Base-by-base conservation (phyloP, 2,113 vertebrate species). In the Meles meles region DNA sequence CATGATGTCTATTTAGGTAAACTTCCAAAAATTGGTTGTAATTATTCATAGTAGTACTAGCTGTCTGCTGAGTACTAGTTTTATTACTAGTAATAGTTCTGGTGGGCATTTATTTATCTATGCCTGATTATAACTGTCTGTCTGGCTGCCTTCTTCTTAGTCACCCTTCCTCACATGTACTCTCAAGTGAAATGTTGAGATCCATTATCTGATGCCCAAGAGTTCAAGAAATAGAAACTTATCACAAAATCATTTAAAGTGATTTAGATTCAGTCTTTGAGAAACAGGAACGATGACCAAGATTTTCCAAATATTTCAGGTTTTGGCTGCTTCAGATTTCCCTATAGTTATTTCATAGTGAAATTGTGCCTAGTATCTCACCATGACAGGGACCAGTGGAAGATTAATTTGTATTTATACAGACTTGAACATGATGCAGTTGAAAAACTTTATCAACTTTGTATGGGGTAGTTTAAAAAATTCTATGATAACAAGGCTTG, bases 391-490 rank as follows among this genome's bases (percentile, higher is more conserved):
- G 44, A 1, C 0, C 0, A 0, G 0, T 18, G 3, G 0, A 1
- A 7, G 29, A 67, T 18, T 21, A 59, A n/a, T 21, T 96, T 71
- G 34, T 49, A 18, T 52, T 93, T 93, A 49, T 86, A 89, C 42
- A 44, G 87, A 57, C 3, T 14, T 52, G 47, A 88, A n/a, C 15
- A 82, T 2, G 29, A 6, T 92, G 61, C 77, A 61, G 77, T 20
- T 29, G 27, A 25, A 98, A 95, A 96, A 69, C 8, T n/a, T 93
- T 88, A 29, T 76, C 34, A 74, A 94, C 34, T 76, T 95, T 31
- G 69, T 10, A 23, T 57, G 91, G 14, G 61, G 21, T 63, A 13
- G 12, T 63, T 63, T 63, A 63, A 57, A 93, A 88, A 67, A 5
- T 20, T 59, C 71, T 92, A 6, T 79, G 59, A 86, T 23, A 74